Percentiles rank a stretch among this genome's conserved stretches.
phyloP scores from a whole-genome alignment of 2,113 vertebrate genomes.

The Ciconia stormi region DNA sequence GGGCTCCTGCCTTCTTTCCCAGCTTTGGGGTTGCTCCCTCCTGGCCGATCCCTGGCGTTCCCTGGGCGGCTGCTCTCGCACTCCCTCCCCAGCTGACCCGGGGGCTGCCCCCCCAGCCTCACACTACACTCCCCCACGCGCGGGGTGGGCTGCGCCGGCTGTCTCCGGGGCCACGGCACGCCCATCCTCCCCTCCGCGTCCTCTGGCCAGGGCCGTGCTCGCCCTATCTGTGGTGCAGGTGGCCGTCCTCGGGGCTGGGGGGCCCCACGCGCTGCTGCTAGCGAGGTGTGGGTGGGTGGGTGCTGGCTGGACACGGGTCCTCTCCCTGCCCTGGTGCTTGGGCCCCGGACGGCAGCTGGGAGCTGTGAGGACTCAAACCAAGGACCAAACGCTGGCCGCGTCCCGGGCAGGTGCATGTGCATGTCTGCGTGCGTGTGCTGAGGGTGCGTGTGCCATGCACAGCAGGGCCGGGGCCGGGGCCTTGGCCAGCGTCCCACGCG shows the following conservation, averaged over 20 bases:
- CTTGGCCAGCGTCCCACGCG: neutral
- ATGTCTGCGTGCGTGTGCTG: neutral
- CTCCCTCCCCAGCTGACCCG: neutral
- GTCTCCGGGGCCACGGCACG: neutral
- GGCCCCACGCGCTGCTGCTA: neutral
- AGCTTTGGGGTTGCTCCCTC: neutral
- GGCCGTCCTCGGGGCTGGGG: neutral
- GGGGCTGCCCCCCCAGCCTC: neutral
- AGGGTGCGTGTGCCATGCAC: neutral
- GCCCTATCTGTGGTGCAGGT: fast-evolving
- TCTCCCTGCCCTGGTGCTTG: too few species aligned
- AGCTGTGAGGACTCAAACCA: neutral
- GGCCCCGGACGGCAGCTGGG: too few species aligned
- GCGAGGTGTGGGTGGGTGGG: neutral
- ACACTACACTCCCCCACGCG: neutral
- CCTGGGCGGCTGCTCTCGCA: neutral
- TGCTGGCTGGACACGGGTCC: neutral
- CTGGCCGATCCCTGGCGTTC: neutral
- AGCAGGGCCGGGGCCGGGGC: neutral
- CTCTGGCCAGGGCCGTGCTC: neutral
- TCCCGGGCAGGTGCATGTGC: neutral
- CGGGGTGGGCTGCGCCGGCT: neutral
- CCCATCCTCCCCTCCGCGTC: neutral
- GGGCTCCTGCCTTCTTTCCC: neutral
- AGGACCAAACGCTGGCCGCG: neutral